A percentile compares a stretch with the other conserved stretches of the same genome.
These are phyloP conservation scores for Pantherophis alleghaniensis DNA, from an alignment of 2,797 vertebrate genomes.

Conservation along the genomic window DNA sequence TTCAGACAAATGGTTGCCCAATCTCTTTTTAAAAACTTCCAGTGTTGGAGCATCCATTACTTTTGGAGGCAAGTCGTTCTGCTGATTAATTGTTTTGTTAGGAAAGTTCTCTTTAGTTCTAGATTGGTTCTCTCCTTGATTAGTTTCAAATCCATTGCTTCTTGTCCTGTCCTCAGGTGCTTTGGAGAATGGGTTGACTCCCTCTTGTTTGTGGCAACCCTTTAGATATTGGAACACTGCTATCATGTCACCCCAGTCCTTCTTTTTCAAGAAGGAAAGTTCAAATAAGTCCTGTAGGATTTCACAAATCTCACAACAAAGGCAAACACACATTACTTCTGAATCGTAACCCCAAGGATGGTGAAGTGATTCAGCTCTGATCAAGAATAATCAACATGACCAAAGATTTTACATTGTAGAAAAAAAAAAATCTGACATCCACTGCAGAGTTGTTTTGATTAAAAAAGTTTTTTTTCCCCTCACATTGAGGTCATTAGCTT, in stretches of 20 bases:
- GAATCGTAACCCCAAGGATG: not conserved
- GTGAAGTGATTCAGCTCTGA: not conserved
- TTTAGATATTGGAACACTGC: not conserved
- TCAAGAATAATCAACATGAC: not conserved
- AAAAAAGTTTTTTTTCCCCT: constrained; percentile 19
- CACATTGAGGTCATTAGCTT: constrained; percentile 57
- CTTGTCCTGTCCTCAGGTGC: not conserved
- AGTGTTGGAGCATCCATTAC: not conserved
- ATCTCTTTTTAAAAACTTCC: not conserved
- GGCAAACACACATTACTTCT: not conserved
- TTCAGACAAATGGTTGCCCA: not conserved
- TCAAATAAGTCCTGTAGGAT: not conserved
- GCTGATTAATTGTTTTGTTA: not conserved
- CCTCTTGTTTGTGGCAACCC: not conserved
- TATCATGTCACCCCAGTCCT: not conserved
- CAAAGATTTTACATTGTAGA: not conserved
- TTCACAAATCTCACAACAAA: not conserved
- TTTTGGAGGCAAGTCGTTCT: not conserved
- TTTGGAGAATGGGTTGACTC: not conserved
- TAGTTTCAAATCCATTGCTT: not conserved
- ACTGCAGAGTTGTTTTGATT: constrained; percentile 37
- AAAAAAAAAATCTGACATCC: not conserved
- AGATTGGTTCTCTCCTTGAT: not conserved
- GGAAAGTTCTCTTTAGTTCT: not conserved
- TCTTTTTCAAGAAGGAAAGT: not conserved